A percentile compares a stretch with the other conserved stretches of the same genome.
Conservation (phyloP, 2,797 vertebrate species). For the Nyctalus aviator region DNA sequence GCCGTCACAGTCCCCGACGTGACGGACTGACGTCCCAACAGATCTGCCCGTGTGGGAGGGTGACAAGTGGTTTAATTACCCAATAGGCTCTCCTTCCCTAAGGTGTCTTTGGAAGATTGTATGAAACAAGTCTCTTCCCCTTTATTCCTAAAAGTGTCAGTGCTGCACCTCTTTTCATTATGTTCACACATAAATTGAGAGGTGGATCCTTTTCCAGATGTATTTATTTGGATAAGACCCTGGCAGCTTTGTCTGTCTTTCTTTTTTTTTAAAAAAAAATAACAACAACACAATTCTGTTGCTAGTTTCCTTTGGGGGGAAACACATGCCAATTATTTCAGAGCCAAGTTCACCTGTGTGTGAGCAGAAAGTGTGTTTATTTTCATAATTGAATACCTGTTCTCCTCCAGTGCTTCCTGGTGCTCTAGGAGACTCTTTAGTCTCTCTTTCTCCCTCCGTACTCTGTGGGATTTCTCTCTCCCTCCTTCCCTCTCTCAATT, state of each 20-base stretch:
- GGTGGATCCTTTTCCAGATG: slow-evolving; percentile 63
- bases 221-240: slow-evolving; percentile 57
- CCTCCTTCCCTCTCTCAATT: not conserved
- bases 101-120: slow-evolving; percentile 70
- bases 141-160: slow-evolving; percentile 72
- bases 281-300: not conserved
- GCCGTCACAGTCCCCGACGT: not conserved
- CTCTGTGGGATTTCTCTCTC: not conserved
- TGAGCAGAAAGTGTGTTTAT: not conserved
- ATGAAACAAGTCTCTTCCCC: slow-evolving; percentile 62
- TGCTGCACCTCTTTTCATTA: slow-evolving; percentile 59
- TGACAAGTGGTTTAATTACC: slow-evolving; percentile 69
- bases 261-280: not conserved
- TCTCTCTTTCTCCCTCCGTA: not conserved
- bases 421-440: not conserved
- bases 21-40: slow-evolving; percentile 57
- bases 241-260: not conserved
- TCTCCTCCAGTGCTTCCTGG: not conserved
- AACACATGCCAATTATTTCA: not conserved
- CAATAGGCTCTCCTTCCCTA: slow-evolving; percentile 28
- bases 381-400: not conserved
- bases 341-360: not conserved
- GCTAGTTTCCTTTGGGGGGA: not conserved
- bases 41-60: slow-evolving; percentile 39
- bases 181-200: slow-evolving; percentile 18